Evolutionary conservation across 2,113 vertebrate species (phyloP).

Genomic region (Balaeniceps rex): DNA sequence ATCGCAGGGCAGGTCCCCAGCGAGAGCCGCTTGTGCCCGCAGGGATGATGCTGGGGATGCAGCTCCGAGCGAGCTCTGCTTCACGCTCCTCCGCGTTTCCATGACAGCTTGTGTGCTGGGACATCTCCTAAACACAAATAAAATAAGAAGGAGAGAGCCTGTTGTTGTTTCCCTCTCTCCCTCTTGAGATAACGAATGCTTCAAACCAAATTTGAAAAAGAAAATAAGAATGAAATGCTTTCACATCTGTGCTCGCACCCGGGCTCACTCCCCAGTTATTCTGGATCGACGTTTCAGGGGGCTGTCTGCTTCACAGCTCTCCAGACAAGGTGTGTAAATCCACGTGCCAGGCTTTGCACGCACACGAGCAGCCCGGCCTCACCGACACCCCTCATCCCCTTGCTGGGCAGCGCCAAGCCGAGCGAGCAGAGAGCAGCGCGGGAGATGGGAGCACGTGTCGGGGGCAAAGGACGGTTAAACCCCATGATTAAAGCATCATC

Average conservation of each 20-base stretch:
- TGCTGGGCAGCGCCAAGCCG: fast-evolving
- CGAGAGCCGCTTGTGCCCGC: not conserved
- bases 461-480: not conserved
- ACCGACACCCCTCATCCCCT: not conserved
- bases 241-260: not conserved
- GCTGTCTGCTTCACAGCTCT: not conserved
- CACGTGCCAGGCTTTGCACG: not conserved
- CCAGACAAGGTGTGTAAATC: not conserved
- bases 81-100: not conserved
- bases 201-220: not conserved
- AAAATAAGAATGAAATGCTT: not conserved
- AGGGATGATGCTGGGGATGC: not conserved
- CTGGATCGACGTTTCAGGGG: not conserved
- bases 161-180: not conserved
- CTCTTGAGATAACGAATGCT: not conserved
- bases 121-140: not conserved
- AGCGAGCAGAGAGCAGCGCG: not conserved
- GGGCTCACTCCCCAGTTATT: not conserved
- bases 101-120: not conserved
- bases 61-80: not conserved
- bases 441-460: fast-evolving
- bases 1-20: not conserved
- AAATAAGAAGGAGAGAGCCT: not conserved
- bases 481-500: not conserved
- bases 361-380: not conserved